Percentiles rank a stretch among this genome's conserved stretches.
Conservation (phyloP, 1,140 invertebrate species). For the Drosophila setifemur region DNA sequence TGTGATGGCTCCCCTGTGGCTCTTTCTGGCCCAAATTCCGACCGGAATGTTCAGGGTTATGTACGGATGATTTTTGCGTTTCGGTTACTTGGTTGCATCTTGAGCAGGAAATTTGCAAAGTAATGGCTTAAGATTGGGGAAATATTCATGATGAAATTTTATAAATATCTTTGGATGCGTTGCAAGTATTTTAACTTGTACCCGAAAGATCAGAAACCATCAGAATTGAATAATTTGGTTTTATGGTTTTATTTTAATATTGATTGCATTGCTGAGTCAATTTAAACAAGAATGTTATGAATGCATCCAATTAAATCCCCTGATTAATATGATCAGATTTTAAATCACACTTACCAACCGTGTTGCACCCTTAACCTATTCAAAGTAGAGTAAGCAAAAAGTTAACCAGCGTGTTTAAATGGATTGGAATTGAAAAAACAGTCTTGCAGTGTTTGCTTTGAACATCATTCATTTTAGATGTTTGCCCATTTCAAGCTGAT, state of each 20-base stretch:
- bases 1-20: slow-evolving; percentile 33
- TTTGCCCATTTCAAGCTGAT: not conserved
- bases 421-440: slow-evolving; percentile 6
- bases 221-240: too few relatives aligned
- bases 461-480: slow-evolving; percentile 5
- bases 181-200: too few relatives aligned
- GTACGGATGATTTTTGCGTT: slow-evolving; percentile 12
- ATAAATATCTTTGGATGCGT: too few relatives aligned
- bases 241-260: too few relatives aligned
- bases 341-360: too few relatives aligned
- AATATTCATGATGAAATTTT: too few relatives aligned
- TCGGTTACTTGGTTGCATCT: slow-evolving; percentile 14
- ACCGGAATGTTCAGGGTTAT: slow-evolving; percentile 3
- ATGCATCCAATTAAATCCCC: too few relatives aligned
- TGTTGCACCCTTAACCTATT: too few relatives aligned
- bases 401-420: not conserved
- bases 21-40: slow-evolving; percentile 12
- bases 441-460: not conserved
- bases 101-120: slow-evolving; percentile 32
- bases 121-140: slow-evolving; percentile 20
- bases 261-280: too few relatives aligned
- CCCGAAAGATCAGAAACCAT: too few relatives aligned
- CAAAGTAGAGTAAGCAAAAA: not conserved
- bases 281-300: too few relatives aligned
- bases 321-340: too few relatives aligned